These are phyloP conservation scores for Conus ventricosus DNA, from an alignment of 1,140 invertebrate genomes.

Conservation along the genomic window DNA sequence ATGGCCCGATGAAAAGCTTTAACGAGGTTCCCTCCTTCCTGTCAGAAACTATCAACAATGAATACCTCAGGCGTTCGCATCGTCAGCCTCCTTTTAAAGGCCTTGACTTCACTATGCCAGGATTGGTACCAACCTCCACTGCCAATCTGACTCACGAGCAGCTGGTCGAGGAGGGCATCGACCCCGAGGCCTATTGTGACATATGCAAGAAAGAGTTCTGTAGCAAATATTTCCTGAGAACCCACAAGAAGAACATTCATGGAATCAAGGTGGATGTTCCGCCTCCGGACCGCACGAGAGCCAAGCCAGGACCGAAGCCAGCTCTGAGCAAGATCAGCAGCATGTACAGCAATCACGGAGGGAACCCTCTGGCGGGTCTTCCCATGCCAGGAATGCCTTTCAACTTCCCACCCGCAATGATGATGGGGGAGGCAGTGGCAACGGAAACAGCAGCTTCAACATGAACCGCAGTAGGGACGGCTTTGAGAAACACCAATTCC, in stretches of 20 bases:
- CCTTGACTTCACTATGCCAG: slow-evolving; percentile 33
- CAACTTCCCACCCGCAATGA: slow-evolving; percentile 8
- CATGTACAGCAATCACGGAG: not conserved
- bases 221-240: slow-evolving; percentile 76
- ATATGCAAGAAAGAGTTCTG: slow-evolving; percentile 79
- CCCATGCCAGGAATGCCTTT: slow-evolving; percentile 18
- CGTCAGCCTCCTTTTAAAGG: slow-evolving; percentile 35
- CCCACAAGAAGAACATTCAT: slow-evolving; percentile 72
- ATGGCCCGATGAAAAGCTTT: slow-evolving; percentile 32
- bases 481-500: slow-evolving; percentile 61
- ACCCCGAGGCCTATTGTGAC: slow-evolving; percentile 94
- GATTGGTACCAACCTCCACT: slow-evolving; percentile 39
- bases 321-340: slow-evolving; percentile 8
- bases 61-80: slow-evolving; percentile 38
- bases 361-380: slow-evolving; percentile 23
- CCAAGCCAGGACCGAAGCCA: slow-evolving; percentile 31
- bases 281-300: slow-evolving; percentile 35
- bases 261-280: slow-evolving; percentile 61
- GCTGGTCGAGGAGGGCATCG: slow-evolving; percentile 73
- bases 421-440: not conserved
- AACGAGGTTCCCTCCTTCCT: slow-evolving; percentile 42
- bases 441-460: slow-evolving; percentile 33
- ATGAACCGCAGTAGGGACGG: slow-evolving; percentile 43
- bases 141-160: slow-evolving; percentile 68
- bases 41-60: slow-evolving; percentile 41